These are phyloP conservation scores for Agriopis leucophaearia DNA, from an alignment of 2,888 invertebrate genomes.

Conservation along the genomic window DNA sequence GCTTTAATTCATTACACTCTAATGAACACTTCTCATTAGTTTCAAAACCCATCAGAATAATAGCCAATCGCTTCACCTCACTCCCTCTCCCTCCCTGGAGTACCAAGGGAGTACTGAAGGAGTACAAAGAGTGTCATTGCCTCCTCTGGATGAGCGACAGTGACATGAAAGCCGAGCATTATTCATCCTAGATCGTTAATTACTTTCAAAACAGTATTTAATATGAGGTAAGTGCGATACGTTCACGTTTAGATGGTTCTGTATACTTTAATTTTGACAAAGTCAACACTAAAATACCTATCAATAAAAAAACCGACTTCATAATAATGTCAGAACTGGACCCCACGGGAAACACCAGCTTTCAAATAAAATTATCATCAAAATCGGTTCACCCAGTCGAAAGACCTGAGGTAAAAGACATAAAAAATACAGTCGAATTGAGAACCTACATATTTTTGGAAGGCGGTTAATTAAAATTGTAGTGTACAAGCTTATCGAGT, in stretches of 20 bases:
- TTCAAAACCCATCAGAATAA: background rate
- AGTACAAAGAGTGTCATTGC: constrained; percentile 18
- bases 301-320: too few relatives aligned
- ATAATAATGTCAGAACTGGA: too few relatives aligned
- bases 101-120: background rate
- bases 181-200: constrained; percentile 74
- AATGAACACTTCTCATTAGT: background rate
- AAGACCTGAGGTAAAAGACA: too few relatives aligned
- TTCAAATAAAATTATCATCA: too few relatives aligned
- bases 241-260: constrained; percentile 21
- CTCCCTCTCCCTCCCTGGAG: constrained; percentile 1
- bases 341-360: too few relatives aligned
- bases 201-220: constrained; percentile 79
- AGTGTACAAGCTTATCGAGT: too few relatives aligned
- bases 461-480: too few relatives aligned
- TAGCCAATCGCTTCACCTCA: constrained; percentile 2
- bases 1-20: too few relatives aligned
- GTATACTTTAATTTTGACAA: background rate
- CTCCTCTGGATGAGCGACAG: constrained; percentile 46
- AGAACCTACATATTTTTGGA: too few relatives aligned
- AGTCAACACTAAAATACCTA: too few relatives aligned
- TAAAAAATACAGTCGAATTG: too few relatives aligned
- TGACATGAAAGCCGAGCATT: constrained; percentile 47
- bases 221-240: constrained; percentile 22
- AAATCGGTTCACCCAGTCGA: too few relatives aligned